These are phyloP conservation scores for Oryzias curvinotus DNA, from an alignment of 2,113 vertebrate genomes.

Conservation along the genomic window DNA sequence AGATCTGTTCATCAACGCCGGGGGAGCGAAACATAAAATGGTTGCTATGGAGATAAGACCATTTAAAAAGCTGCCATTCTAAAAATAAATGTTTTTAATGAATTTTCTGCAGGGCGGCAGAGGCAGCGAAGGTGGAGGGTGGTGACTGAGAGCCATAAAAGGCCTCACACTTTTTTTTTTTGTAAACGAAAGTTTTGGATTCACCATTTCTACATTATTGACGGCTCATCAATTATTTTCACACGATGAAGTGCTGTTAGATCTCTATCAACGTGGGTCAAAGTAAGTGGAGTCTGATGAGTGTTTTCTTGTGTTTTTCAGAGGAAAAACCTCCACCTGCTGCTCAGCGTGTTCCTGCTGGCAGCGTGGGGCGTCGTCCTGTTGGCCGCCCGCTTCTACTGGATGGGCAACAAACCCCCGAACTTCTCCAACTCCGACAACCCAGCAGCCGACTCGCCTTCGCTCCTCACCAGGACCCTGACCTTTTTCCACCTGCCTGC, in stretches of 20 bases:
- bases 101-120: no score
- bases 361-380: slow-evolving; percentile 86
- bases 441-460: slow-evolving; percentile 91
- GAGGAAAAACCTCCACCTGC: slow-evolving; percentile 86
- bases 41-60: no score
- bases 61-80: no score
- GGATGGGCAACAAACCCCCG: slow-evolving; percentile 99
- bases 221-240: no score
- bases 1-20: no score
- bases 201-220: no score
- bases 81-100: no score
- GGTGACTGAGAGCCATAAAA: no score
- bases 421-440: slow-evolving; percentile 99
- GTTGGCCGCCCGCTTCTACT: slow-evolving; percentile 90
- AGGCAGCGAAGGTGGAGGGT: no score
- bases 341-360: slow-evolving; percentile 86
- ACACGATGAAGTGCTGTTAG: neutral
- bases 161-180: no score
- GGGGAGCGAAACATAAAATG: no score
- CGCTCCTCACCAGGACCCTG: slow-evolving; percentile 83
- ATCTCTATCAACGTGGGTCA: neutral
- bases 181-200: no score
- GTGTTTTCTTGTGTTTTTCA: slow-evolving; percentile 70
- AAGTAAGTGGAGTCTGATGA: slow-evolving; percentile 1
- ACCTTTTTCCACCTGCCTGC: slow-evolving; percentile 94